Conservation (phyloP, 2,797 vertebrate species). For the Hypotaenidia okinawae region DNA sequence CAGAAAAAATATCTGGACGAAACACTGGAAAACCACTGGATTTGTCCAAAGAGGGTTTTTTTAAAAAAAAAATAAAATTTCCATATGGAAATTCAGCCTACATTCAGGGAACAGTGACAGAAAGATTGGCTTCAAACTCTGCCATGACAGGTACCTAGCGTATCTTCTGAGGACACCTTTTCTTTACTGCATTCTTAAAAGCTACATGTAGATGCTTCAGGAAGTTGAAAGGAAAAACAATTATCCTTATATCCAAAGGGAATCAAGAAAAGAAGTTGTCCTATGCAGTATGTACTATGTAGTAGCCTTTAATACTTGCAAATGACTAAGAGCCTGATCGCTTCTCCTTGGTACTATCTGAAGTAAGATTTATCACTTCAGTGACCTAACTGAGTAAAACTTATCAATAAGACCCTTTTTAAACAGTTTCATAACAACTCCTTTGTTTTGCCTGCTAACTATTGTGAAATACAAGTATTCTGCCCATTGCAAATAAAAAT, state of each 20-base stretch:
- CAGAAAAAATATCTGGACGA: not conserved
- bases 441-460: not conserved
- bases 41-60: not conserved
- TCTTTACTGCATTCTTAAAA: not conserved
- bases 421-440: not conserved
- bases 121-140: not conserved
- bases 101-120: not conserved
- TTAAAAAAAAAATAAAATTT: not conserved
- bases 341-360: not conserved
- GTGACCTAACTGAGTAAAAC: not conserved
- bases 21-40: not conserved
- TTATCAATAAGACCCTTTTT: not conserved
- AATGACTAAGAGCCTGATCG: not conserved
- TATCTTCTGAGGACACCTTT: not conserved
- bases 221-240: not conserved
- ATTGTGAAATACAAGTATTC: slow-evolving; percentile 19
- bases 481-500: not conserved
- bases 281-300: not conserved
- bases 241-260: not conserved
- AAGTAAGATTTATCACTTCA: not conserved
- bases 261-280: not conserved
- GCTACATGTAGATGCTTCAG: not conserved
- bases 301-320: not conserved
- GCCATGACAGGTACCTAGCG: not conserved
- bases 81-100: not conserved